Evolutionary conservation across 2,797 vertebrate genomes (phyloP), one percentile per base, ranked within the genome.

Genomic region (Xerus rutilus): DNA sequence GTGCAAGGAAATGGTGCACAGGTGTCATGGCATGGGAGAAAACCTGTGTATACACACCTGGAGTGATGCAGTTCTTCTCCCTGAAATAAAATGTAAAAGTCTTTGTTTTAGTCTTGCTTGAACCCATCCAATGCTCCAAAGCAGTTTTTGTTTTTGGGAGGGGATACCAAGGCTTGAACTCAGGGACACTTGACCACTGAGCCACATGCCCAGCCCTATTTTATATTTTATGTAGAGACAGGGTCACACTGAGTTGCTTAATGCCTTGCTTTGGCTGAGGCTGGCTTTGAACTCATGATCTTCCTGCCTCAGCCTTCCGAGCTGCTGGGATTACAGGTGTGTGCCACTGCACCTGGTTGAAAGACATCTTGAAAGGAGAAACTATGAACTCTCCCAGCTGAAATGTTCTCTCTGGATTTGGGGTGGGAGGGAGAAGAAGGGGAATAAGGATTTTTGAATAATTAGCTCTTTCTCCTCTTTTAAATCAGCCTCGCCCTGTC

Each of bases 61-160:
- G 96, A 90, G 35, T 4, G 59, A 85, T 84, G 92, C 10, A 85
- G 73, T 96, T 97, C 94, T 47, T 96, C 94, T 67, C 89, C 93
- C 98, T 98, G 98, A 96, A 98, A 98, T 89, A 77, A 77, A 96
- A 15, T 49, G 43, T 12, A 74, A 88, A 92, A 74, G 82, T 9
- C 43, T 7, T 78, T 21, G 81, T 57, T 96, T 88, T 74, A 76
- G 65, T 77, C 39, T 84, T 90, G 69, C 20, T 95, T 15, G 32
- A 11, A 52, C 23, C 25, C 4, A 83, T 13, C 35, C 52, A 3
- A 47, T 64, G 90, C 94, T 86, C 12, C 28, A 81, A 93, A 95
- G 86, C 65, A 96, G 11, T 13, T 30, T 23, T 64, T 64, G 12
- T 30, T 28, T 64, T 30, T 14, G 25, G 25, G 62, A 4, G 11